Conservation (phyloP, 1,140 invertebrate species). For the Drosophila rufa region DNA sequence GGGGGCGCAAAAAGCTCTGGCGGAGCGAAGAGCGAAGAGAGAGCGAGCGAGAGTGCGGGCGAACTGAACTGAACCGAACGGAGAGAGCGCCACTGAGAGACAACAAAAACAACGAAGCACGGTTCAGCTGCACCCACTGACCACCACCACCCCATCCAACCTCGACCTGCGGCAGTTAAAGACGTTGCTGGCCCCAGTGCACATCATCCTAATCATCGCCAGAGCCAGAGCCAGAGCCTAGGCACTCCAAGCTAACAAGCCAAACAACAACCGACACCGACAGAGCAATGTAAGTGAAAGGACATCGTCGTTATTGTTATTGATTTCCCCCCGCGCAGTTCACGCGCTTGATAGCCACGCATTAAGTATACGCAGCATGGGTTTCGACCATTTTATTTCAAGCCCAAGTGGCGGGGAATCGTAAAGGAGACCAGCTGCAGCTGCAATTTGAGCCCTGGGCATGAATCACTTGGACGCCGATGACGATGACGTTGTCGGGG, state of each 20-base stretch:
- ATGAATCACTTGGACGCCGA: conserved; percentile 32
- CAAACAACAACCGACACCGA: conserved; percentile 37
- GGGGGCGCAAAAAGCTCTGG: conserved; percentile 65
- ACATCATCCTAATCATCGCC: conserved; percentile 54
- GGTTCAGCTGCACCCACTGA: conserved; percentile 69
- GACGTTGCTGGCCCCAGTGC: conserved; percentile 64
- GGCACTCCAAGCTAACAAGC: conserved; percentile 34
- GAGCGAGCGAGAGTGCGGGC: conserved; percentile 14
- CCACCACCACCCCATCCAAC: conserved; percentile 18
- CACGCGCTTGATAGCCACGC: conserved; percentile 35
- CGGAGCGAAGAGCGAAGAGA: conserved; percentile 21
- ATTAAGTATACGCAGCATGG: conserved; percentile 50
- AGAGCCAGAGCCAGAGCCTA: conserved; percentile 38
- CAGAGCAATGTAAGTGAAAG: conserved; percentile 70
- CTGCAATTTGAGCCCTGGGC: conserved; percentile 16
- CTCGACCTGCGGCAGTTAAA: conserved; percentile 48
- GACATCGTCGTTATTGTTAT: conserved; percentile 45
- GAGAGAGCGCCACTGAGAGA: conserved; percentile 39
- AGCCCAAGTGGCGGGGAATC: conserved; percentile 9
- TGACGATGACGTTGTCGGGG: conserved; percentile 37
- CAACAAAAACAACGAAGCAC: conserved; percentile 78
- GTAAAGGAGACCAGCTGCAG: conserved; percentile 36
- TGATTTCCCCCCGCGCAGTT: conserved; percentile 53
- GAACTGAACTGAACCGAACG: conserved; percentile 1
- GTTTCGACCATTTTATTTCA: conserved; percentile 12